Conservation (phyloP, 2,888 invertebrate genomes). For the Gibbula magus region DNA sequence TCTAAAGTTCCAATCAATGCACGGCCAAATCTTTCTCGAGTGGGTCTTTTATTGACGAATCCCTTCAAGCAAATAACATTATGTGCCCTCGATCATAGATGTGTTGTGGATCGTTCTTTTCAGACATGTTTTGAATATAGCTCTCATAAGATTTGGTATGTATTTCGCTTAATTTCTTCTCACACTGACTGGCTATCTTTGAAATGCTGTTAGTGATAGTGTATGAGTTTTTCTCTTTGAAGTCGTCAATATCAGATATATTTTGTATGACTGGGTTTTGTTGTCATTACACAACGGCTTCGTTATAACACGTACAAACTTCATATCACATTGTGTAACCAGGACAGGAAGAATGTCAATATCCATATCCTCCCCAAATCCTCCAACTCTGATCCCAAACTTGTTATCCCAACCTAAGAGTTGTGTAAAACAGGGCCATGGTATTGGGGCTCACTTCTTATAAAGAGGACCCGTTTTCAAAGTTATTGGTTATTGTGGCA, state of each 20-base stretch:
- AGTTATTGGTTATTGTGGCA: background rate
- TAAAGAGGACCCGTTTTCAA: background rate
- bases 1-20: background rate
- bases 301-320: too few species aligned
- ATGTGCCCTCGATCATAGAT: background rate
- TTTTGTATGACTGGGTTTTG: too few species aligned
- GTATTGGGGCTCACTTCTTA: background rate
- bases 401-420: background rate
- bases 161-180: too few species aligned
- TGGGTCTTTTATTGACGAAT: background rate
- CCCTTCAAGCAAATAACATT: background rate
- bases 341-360: too few species aligned
- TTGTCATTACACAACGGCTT: too few species aligned
- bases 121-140: background rate
- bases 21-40: background rate
- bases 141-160: background rate
- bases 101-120: background rate
- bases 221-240: background rate
- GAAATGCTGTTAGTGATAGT: too few species aligned
- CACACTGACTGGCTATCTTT: too few species aligned
- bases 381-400: background rate
- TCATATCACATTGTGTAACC: too few species aligned
- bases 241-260: background rate
- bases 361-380: background rate
- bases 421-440: background rate